Base-by-base conservation (phyloP, 2,113 vertebrate species). In the Entomyzon cyanotis region DNA sequence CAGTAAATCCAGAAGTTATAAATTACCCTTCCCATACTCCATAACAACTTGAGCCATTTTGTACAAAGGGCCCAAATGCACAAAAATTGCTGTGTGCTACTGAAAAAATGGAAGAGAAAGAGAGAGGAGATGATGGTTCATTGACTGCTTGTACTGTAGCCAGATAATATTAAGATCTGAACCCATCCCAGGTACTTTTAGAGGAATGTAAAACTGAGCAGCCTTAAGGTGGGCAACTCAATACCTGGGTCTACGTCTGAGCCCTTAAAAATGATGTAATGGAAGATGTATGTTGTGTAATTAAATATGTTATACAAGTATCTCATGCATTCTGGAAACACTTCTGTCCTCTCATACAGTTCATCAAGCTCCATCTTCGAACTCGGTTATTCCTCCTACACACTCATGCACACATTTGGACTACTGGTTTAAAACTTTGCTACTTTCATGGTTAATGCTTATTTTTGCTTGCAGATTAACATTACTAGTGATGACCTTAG, bases 1-100 rank as follows among this genome's bases (percentile, higher is more conserved):
- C 22, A 58, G 37, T 41, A 94, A 65, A 28, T 71, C n/a, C 82
- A 92, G n/a, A 86, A 88, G 30, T 65, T 77, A 73, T 62, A 65
- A 85, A 86, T 90, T 80, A 65, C 44, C n/a, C 17, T 79, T 71
- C 12, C 8, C 5, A 23, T 65, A 30, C 49, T 94, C 5, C 6
- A 3, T 25, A 85, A 53, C 16, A 73, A 22, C 28, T 49, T 49
- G 37, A 73, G 63, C 39, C 5, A 58, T 77, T 83, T 91, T 25
- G 3, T 58, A 31, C 31, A 65, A 77, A 88, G 53, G 30, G 33
- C 4, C 21, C 22, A 62, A 85, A 85, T 53, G 7, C 30, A 41
- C 50, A 70, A 81, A 81, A 69, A 7, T 24, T 65, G 14, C 53
- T 33, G 7, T 15, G 5, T n/a, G 10, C 35, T 65, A 46, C 37